Conservation (phyloP, 2,888 invertebrate species). For the Caenorhabditis angaria region DNA sequence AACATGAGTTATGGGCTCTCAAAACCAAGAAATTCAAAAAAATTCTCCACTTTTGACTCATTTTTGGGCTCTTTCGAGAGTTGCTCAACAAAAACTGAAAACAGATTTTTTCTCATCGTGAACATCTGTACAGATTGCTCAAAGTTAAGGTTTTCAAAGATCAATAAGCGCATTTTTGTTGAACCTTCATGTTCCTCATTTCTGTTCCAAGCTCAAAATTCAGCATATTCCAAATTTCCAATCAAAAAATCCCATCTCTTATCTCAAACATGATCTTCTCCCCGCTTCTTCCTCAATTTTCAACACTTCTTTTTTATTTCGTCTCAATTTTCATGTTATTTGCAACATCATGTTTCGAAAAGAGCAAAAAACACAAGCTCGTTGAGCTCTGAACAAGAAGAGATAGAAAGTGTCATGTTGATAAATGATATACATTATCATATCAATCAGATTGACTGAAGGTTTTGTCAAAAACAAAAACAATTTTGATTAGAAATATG, state of each 20-base stretch:
- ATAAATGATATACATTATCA: constrained; percentile 40
- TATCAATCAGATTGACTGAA: constrained; percentile 35
- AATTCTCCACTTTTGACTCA: no score
- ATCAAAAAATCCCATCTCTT: not conserved
- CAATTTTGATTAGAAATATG: not conserved
- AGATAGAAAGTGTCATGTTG: constrained; percentile 12
- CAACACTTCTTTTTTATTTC: not conserved
- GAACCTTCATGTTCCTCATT: no score
- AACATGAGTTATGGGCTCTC: no score
- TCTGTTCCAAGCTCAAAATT: no score
- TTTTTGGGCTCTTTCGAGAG: no score
- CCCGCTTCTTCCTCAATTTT: not conserved
- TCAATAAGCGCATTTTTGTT: no score
- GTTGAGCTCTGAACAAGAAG: not conserved
- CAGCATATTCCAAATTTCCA: not conserved
- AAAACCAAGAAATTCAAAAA: no score
- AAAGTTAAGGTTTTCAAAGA: no score
- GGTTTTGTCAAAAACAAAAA: not conserved
- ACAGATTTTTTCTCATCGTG: no score
- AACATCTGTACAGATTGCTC: no score
- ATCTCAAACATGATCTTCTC: not conserved
- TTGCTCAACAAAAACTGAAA: no score
- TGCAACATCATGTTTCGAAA: not conserved
- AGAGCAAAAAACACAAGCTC: not conserved
- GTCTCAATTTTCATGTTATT: not conserved